phyloP scores from a whole-genome alignment of 2,797 vertebrate species.

The Staurois parvus region DNA sequence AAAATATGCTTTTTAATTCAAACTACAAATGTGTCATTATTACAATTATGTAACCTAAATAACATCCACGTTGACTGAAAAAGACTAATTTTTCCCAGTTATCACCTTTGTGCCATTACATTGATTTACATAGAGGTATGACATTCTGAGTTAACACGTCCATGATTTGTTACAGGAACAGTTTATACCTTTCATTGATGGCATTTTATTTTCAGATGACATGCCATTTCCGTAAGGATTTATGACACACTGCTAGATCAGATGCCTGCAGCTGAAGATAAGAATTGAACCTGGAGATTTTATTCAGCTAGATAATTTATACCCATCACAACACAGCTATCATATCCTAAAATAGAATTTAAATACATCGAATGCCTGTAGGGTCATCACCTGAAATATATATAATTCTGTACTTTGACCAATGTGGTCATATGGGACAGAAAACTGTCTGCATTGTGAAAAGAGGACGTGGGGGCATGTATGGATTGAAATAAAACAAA shows the following conservation, averaged over 20 bases:
- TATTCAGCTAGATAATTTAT: conserved; percentile 23
- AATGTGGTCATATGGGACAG: not conserved
- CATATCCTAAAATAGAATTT: not conserved
- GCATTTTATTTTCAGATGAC: conserved; percentile 14
- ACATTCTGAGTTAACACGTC: not conserved
- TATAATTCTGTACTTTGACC: not conserved
- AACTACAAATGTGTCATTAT: not conserved
- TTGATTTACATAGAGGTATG: not conserved
- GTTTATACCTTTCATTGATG: not conserved
- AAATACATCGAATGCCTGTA: not conserved
- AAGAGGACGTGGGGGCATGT: no score
- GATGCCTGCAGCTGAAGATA: conserved; percentile 14
- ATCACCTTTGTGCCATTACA: not conserved
- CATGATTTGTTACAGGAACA: not conserved
- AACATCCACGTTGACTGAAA: not conserved
- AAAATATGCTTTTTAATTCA: not conserved
- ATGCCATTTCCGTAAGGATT: conserved; percentile 23
- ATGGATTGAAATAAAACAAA: no score
- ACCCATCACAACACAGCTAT: not conserved
- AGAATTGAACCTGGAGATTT: not conserved
- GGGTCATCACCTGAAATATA: not conserved
- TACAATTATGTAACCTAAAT: not conserved
- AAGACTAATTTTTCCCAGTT: not conserved
- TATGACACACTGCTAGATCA: conserved; percentile 16
- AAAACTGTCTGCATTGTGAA: not conserved